Evolutionary conservation across 2,888 invertebrate genomes (phyloP).

Genomic region (Chironomus riparius): DNA sequence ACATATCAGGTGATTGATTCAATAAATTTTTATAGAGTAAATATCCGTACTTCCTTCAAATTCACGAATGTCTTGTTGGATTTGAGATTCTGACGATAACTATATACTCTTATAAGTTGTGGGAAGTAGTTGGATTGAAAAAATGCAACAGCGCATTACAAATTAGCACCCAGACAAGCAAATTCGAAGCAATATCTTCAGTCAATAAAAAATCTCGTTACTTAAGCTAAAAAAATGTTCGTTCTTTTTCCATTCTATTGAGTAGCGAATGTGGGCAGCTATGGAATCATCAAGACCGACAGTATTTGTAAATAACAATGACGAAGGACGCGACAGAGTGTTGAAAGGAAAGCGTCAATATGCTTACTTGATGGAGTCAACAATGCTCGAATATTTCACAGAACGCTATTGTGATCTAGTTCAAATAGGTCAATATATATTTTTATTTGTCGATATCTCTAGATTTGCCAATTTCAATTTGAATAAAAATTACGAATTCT

Average conservation of each 20-base stretch:
- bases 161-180: no score
- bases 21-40: no score
- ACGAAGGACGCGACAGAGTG: constrained; percentile 81
- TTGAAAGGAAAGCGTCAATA: constrained; percentile 67
- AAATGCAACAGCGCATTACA: no score
- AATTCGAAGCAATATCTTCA: no score
- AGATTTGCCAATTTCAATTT: constrained; percentile 55
- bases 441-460: constrained; percentile 35
- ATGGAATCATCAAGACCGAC: constrained; percentile 79
- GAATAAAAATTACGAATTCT: constrained; percentile 58
- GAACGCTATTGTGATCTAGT: constrained; percentile 77
- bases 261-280: constrained; percentile 84
- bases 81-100: no score
- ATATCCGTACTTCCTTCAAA: no score
- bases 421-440: constrained; percentile 49
- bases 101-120: no score
- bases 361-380: constrained; percentile 95
- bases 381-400: constrained; percentile 84
- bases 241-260: neutral
- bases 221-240: no score
- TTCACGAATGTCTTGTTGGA: no score
- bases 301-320: constrained; percentile 73
- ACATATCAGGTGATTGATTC: constrained; percentile 44
- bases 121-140: no score
- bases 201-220: no score